Conservation (phyloP, 2,797 vertebrate species). For the Chaetodon trifasciatus region DNA sequence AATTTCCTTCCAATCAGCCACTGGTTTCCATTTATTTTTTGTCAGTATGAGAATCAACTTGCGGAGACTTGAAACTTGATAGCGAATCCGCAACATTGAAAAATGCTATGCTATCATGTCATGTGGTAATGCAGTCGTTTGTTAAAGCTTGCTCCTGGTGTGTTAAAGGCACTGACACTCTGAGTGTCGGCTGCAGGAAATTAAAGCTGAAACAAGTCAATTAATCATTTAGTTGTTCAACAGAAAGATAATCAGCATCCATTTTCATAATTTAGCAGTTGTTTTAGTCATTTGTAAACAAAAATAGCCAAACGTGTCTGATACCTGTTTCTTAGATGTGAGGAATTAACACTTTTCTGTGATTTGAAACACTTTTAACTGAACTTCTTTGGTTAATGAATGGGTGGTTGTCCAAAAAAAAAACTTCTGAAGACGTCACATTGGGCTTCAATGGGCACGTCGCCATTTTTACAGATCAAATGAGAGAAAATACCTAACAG, state of each 20-base stretch:
- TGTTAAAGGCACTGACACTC: neutral
- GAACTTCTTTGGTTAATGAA: neutral
- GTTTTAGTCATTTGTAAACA: neutral
- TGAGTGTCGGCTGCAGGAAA: neutral
- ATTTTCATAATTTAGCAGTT: neutral
- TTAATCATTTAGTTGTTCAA: neutral
- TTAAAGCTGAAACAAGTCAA: neutral
- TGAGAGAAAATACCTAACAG: neutral
- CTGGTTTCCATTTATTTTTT: slow-evolving; percentile 11
- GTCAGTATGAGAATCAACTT: slow-evolving; percentile 1
- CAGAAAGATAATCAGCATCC: neutral
- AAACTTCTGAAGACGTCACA: neutral
- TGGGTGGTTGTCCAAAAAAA: neutral
- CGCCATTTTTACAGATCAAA: neutral
- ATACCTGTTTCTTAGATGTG: neutral
- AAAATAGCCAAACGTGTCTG: neutral
- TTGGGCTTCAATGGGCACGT: neutral
- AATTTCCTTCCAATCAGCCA: slow-evolving; percentile 17
- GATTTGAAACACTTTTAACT: neutral
- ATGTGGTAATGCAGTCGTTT: neutral
- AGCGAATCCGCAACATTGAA: neutral
- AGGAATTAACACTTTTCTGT: neutral
- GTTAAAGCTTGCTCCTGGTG: neutral
- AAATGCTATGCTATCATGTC: neutral
- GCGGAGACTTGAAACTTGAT: slow-evolving; percentile 15